Base-by-base conservation (phyloP, 1,140 invertebrate genomes). In the Pogonomyrmex californicus region DNA sequence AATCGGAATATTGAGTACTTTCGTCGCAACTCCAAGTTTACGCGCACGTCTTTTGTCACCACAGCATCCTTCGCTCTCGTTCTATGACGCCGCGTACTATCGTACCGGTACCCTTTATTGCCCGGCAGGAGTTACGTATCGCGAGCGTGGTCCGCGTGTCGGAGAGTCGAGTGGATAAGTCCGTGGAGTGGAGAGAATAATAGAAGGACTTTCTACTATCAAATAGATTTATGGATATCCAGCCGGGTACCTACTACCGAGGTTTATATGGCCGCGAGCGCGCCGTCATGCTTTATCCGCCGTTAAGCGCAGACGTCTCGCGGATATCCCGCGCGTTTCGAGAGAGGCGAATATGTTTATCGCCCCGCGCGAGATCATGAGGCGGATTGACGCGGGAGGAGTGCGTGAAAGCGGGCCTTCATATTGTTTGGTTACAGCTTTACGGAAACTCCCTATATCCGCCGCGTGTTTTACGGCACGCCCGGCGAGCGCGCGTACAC, bases 151-250 rank as follows among this genome's bases (percentile, higher is more conserved):
- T 58, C 85, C 87, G 79, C 81, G 90, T 89, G 90, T 89, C 86
- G 66, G 79, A 86, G 56, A 66, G 82, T 54, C 82, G 78, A 54
- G 38, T 49, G 90, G 86, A 91, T 89, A 91, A 91, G 85, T 89
- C 85, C 60, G 62, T 58, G 65, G 66, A 87, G 76, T 49, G 65
- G 86, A 91, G 92, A 91, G 92, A 94, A 94, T 94, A 94, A 94
- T 94, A 91, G 91, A 91, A 92, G 92, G 91, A 94, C 94, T 95
- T 95, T 95, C 93, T 94, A 95, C 93, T 93, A 94, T 93, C 92
- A 94, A 93, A 91, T 93, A 94, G 94, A 95, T 95, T 95, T 95
- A 95, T 94, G 93, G 93, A 93, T 93, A 93, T 92, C 91, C 91
- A 88, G 86, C 88, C 90, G 91, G 77, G 90, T 91, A 91, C 87